Evolutionary conservation across 1,140 invertebrate species (phyloP).

Genomic region (Lasioglossum albipes): DNA sequence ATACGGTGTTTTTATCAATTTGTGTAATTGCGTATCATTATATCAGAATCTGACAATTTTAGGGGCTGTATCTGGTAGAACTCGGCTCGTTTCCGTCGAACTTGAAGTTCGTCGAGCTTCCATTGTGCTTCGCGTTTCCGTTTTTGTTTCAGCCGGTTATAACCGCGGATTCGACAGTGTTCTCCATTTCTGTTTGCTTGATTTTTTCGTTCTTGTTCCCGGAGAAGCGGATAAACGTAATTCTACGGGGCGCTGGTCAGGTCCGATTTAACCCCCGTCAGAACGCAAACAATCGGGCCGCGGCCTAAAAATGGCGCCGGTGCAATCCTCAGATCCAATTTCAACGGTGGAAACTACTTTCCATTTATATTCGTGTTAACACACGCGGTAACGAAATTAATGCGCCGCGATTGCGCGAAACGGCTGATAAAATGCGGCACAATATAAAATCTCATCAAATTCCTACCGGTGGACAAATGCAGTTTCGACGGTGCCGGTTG

Average conservation of each 20-base stretch:
- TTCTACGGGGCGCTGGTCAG: not conserved
- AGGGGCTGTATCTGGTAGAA: no score
- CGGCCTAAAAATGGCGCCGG: conserved; percentile 7
- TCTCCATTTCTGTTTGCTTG: not conserved
- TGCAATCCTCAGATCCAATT: conserved; percentile 32
- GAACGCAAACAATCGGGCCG: conserved; percentile 5
- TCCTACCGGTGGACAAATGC: conserved; percentile 26
- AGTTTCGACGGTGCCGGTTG: conserved; percentile 12
- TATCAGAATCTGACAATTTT: no score
- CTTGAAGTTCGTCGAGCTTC: not conserved
- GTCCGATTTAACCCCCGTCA: not conserved
- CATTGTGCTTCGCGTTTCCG: not conserved
- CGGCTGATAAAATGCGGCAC: conserved; percentile 34
- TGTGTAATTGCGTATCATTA: no score
- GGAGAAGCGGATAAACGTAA: not conserved
- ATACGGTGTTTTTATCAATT: no score
- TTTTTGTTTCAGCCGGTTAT: not conserved
- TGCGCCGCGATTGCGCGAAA: conserved; percentile 28
- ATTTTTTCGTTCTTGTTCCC: not conserved
- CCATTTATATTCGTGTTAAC: conserved; percentile 46
- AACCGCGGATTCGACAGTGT: not conserved
- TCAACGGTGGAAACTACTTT: conserved; percentile 1
- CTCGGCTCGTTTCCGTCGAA: no score
- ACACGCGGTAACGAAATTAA: conserved; percentile 38
- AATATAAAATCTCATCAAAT: conserved; percentile 49